These are phyloP conservation scores for Pseudorectes ferrugineus DNA, from an alignment of 2,113 vertebrate species.

Conservation along the genomic window DNA sequence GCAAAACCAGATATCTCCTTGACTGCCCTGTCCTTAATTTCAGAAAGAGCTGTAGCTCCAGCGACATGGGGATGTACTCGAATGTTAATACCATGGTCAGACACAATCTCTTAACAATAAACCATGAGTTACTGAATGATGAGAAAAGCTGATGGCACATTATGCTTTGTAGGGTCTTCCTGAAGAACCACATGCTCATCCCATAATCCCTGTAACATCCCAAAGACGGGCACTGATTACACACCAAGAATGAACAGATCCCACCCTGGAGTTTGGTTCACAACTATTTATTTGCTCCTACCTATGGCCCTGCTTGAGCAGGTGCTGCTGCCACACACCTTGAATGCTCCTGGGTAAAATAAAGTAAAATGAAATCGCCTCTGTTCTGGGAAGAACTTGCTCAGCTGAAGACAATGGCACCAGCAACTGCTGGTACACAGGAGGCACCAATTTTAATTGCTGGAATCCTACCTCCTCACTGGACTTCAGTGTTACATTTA, in stretches of 20 bases:
- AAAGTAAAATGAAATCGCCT: background rate
- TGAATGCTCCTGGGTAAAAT: background rate
- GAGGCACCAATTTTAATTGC: background rate
- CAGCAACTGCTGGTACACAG: background rate
- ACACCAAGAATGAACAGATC: background rate
- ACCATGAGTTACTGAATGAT: fast-evolving
- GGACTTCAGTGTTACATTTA: background rate
- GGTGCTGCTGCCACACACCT: background rate
- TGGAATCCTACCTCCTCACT: background rate
- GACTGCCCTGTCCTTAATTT: background rate
- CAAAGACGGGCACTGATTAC: background rate
- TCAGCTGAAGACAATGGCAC: fast-evolving
- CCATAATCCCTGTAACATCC: background rate
- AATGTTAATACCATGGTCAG: background rate
- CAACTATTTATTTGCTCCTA: background rate
- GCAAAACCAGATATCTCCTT: background rate
- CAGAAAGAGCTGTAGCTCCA: background rate
- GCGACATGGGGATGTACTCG: fast-evolving
- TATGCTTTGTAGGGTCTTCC: background rate
- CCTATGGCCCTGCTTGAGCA: fast-evolving
- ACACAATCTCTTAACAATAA: background rate
- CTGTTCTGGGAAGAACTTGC: background rate
- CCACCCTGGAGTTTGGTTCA: background rate
- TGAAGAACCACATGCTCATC: background rate
- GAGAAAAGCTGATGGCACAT: background rate